Evolutionary conservation across 1,140 invertebrate genomes (phyloP), one percentile per base, ranked within the genome.

Genomic region (Epicauta chinensis): DNA sequence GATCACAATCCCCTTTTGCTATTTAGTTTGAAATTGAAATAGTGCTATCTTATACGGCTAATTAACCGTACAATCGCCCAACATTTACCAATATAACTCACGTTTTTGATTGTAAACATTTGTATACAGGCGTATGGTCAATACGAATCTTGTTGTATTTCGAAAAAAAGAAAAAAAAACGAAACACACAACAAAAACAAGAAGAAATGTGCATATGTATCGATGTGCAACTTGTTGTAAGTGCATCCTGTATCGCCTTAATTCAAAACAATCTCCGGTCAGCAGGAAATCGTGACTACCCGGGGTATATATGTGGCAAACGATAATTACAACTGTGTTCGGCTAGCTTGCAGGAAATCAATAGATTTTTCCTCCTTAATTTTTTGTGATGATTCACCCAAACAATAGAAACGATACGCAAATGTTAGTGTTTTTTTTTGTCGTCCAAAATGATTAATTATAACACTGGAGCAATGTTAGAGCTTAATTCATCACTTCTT

Each of bases 221-320:
- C 14, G 38, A 23, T 23, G 23, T 23, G 23, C 23, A 23, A 23
- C 23, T 23, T 32, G 34, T 17, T 13, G 35, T 17, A 23, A 37
- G 17, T 37, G 35, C 45, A 47, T 47, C 45, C 45, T 47, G 35
- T 47, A 47, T 47, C 45, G 35, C 34, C 34, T 47, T 47, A 47
- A 47, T 47, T 47, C 45, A 37, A 46, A 47, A 47, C 45, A 47
- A 47, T 47, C 45, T 47, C 45, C 45, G 45, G 45, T 47, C 45
- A 47, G 35, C 45, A 47, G 45, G 45, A 47, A 47, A 47, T 47
- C 45, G 45, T 47, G 45, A 47, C 45, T 47, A 47, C 45, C 45
- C 45, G 45, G 45, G 45, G 43, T 46, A 35, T 31, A 37, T 47
- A 37, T 37, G 37, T 13, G 16, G 13, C 7, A 7, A 4, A 38